phyloP scores from a whole-genome alignment of 2,888 invertebrate species.

The Salticus scenicus region DNA sequence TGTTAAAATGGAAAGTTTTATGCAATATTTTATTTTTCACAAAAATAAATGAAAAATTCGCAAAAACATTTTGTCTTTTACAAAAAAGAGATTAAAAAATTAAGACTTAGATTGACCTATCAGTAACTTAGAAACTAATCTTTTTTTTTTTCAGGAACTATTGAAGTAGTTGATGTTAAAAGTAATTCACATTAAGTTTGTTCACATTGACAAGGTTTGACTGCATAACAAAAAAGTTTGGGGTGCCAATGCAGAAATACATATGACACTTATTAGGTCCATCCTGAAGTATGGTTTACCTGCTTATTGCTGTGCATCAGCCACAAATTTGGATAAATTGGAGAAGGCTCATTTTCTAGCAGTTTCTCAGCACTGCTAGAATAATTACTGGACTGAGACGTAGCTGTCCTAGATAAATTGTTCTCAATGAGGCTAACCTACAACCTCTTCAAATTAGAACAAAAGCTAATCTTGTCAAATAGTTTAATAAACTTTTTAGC shows the following conservation, averaged over 20 bases:
- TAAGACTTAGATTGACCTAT: no score
- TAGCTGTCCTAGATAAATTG: neutral
- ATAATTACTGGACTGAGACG: constrained; percentile 15
- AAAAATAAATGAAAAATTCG: no score
- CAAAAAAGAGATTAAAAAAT: no score
- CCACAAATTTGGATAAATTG: neutral
- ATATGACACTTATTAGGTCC: neutral
- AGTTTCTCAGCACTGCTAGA: no score
- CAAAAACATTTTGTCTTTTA: no score
- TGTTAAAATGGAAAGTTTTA: no score
- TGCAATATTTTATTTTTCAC: no score
- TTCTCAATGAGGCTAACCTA: constrained; percentile 9
- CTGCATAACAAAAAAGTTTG: neutral
- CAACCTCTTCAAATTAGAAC: constrained; percentile 12
- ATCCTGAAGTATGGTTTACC: neutral
- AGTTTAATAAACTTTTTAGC: constrained; percentile 20
- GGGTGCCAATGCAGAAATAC: neutral
- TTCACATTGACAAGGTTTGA: no score
- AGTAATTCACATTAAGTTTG: no score
- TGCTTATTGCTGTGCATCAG: neutral
- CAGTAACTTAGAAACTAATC: no score
- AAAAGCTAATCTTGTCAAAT: constrained; percentile 16
- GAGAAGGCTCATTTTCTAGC: neutral
- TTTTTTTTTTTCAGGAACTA: no score
- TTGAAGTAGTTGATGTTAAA: no score